A percentile compares a stretch with the other conserved stretches of the same genome.
phyloP scores from a whole-genome alignment of 2,888 invertebrate species.

The Ecdyonurus torrentis region DNA sequence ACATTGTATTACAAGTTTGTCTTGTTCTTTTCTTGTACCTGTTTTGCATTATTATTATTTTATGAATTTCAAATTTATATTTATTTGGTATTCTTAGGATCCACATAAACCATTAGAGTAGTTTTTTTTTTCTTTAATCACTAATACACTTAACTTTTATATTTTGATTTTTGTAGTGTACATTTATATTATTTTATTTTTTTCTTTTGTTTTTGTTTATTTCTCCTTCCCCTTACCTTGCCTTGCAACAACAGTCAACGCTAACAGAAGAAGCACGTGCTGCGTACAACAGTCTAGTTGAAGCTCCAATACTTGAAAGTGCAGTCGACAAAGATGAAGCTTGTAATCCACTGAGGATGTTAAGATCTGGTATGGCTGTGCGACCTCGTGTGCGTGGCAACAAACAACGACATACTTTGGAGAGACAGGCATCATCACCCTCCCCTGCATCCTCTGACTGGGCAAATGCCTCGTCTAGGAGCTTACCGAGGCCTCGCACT shows the following conservation, averaged over 20 bases:
- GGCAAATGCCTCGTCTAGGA: background rate
- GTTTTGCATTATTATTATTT: constrained; percentile 11
- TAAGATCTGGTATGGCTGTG: constrained; percentile 38
- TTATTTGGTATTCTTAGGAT: background rate
- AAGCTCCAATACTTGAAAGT: constrained; percentile 27
- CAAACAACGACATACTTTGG: constrained; percentile 24
- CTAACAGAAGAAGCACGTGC: constrained; percentile 79
- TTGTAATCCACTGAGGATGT: constrained; percentile 44
- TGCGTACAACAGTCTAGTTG: constrained; percentile 85
- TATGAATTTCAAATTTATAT: constrained; percentile 5
- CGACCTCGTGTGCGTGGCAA: constrained; percentile 34
- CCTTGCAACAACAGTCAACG: constrained; percentile 39
- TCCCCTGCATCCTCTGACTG: constrained; percentile 12
- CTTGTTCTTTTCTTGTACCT: constrained; percentile 9
- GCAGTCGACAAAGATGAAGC: constrained; percentile 26
- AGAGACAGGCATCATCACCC: constrained; percentile 7
- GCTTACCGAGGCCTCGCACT: constrained; percentile 1
- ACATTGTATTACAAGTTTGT: background rate
- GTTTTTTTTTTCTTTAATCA: too few relatives aligned
- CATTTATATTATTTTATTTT: constrained; percentile 19
- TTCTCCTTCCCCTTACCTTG: constrained; percentile 14
- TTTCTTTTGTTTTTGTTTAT: constrained; percentile 20
- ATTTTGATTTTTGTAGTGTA: constrained; percentile 20
- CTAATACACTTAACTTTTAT: constrained; percentile 19
- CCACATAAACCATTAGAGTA: background rate